phyloP scores from a whole-genome alignment of 2,113 vertebrate species.

The Pachyramphus minor region DNA sequence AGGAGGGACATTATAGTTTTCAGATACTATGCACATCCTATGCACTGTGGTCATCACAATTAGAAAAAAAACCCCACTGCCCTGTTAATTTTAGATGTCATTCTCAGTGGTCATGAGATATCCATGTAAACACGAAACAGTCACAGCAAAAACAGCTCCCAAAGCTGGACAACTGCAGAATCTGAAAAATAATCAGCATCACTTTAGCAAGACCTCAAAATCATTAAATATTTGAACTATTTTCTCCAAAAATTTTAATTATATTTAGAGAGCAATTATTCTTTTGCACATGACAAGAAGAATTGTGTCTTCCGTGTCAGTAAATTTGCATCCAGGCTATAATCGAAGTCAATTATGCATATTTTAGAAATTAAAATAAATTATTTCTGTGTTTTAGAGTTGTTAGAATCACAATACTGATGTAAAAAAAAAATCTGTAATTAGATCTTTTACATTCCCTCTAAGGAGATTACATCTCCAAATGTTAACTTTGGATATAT shows the following conservation, averaged over 20 bases:
- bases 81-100: not conserved
- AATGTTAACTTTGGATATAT: not conserved
- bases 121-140: not conserved
- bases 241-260: not conserved
- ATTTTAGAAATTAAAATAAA: slow-evolving; percentile 16
- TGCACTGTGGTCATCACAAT: not conserved
- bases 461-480: not conserved
- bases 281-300: not conserved
- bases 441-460: not conserved
- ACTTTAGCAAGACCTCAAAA: not conserved
- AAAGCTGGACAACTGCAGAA: not conserved
- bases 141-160: not conserved
- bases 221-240: not conserved
- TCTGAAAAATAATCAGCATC: slow-evolving; percentile 1
- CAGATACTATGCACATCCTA: not conserved
- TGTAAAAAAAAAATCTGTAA: not conserved
- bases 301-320: not conserved
- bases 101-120: not conserved
- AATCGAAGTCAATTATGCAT: not conserved
- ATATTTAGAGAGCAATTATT: slow-evolving; percentile 9
- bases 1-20: not conserved
- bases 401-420: not conserved
- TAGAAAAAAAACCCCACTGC: not conserved
- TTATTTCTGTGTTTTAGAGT: not conserved
- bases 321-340: not conserved